phyloP scores from a whole-genome alignment of 2,113 vertebrate species.

The Coracopsis vasa region DNA sequence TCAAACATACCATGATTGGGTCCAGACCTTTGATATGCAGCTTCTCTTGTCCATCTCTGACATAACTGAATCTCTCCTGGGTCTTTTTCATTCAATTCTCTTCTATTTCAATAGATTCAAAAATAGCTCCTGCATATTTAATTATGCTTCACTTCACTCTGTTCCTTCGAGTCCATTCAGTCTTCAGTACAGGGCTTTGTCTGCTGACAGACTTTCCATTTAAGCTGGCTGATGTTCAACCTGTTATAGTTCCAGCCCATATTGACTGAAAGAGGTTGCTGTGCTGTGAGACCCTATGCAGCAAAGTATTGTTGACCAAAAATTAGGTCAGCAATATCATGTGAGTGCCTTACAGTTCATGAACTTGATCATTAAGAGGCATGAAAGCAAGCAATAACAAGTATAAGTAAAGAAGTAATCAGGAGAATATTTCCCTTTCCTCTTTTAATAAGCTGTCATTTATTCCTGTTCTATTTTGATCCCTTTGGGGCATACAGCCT shows the following conservation, averaged over 20 bases:
- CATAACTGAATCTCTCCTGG: not conserved
- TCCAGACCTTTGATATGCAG: not conserved
- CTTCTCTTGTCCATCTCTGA: not conserved
- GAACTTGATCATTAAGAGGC: conserved; percentile 13
- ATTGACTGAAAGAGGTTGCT: not conserved
- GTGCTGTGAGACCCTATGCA: not conserved
- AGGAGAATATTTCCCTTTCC: not conserved
- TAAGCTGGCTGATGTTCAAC: not conserved
- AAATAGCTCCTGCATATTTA: conserved; percentile 1
- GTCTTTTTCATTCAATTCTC: not conserved
- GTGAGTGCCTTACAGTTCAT: not conserved
- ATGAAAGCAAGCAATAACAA: not conserved
- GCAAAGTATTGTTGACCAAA: not conserved
- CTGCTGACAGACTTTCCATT: not conserved
- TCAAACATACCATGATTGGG: not conserved
- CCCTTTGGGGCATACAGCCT: not conserved
- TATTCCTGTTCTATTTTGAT: not conserved
- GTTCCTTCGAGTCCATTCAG: not conserved
- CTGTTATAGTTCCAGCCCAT: not conserved
- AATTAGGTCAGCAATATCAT: conserved; percentile 28
- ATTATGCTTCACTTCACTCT: not conserved
- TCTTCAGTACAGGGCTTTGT: not conserved
- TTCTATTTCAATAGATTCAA: not conserved
- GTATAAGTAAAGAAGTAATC: not conserved
- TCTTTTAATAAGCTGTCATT: conserved; percentile 29